Evolutionary conservation across 1,140 invertebrate species (phyloP).

Genomic region (Zaprionus davidi): DNA sequence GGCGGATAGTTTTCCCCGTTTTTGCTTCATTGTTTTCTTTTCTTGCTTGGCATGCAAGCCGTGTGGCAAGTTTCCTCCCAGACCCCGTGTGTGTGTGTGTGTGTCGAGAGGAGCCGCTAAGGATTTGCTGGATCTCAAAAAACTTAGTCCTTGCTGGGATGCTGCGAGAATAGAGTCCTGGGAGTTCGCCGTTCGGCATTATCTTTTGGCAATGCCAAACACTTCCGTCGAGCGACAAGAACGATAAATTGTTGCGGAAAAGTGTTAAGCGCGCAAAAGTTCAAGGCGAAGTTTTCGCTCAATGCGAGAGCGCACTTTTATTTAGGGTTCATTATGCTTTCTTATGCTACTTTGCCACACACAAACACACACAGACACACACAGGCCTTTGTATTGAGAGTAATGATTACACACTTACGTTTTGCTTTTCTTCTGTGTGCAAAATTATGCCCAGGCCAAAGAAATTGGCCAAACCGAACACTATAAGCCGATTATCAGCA

Average conservation of each 20-base stretch:
- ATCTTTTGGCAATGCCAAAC: conserved; percentile 70
- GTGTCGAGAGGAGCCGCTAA: conserved; percentile 23
- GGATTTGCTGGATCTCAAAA: conserved; percentile 55
- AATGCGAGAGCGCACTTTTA: conserved; percentile 60
- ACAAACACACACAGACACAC: background rate
- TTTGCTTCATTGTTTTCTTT: conserved; percentile 7
- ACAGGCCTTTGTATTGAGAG: conserved; percentile 51
- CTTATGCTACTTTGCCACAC: conserved; percentile 38
- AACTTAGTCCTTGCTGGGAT: conserved; percentile 57
- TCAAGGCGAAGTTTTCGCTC: conserved; percentile 61
- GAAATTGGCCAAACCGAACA: conserved; percentile 58
- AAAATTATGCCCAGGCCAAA: conserved; percentile 50
- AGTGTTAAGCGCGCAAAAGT: conserved; percentile 70
- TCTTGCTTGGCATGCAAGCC: conserved; percentile 52
- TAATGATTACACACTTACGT: conserved; percentile 66
- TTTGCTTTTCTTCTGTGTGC: conserved; percentile 50
- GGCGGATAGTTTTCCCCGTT: conserved; percentile 44
- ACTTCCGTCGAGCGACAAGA: conserved; percentile 63
- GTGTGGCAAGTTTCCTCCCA: conserved; percentile 39
- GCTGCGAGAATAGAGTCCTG: conserved; percentile 15
- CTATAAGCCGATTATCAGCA: conserved; percentile 71
- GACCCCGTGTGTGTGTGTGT: conserved; percentile 1
- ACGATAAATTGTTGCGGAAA: conserved; percentile 73
- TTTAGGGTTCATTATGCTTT: conserved; percentile 71
- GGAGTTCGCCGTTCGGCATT: conserved; percentile 39